These are phyloP conservation scores for Ophion ventricosus DNA, from an alignment of 2,888 invertebrate species.

Conservation along the genomic window DNA sequence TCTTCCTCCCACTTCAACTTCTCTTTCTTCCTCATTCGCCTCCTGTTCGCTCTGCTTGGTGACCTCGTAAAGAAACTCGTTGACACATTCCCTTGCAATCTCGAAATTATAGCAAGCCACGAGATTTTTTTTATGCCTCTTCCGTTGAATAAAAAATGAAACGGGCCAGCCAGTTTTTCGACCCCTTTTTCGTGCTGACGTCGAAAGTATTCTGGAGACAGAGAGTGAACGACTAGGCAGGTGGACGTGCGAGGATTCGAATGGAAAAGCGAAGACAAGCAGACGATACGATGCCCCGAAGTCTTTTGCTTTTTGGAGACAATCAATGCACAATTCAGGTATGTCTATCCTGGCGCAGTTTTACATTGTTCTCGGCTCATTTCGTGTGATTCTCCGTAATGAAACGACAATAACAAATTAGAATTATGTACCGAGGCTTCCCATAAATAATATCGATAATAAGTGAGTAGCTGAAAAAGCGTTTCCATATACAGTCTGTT, in stretches of 20 bases:
- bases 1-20: neutral
- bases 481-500: neutral
- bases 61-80: conserved; percentile 23
- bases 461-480: no score
- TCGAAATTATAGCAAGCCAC: neutral
- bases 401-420: neutral
- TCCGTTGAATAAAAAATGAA: neutral
- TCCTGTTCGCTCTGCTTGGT: neutral
- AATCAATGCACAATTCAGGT: neutral
- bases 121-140: neutral
- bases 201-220: no score
- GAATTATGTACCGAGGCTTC: neutral
- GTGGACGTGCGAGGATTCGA: neutral
- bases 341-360: neutral
- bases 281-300: neutral
- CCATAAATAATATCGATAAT: neutral
- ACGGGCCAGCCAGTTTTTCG: neutral
- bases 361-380: neutral
- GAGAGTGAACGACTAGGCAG: no score
- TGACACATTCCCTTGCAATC: conserved; percentile 12
- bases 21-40: neutral
- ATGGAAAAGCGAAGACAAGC: neutral
- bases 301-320: neutral
- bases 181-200: neutral
- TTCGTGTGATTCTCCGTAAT: neutral